phyloP scores from a whole-genome alignment of 2,888 invertebrate species.

The Nebria salina region DNA sequence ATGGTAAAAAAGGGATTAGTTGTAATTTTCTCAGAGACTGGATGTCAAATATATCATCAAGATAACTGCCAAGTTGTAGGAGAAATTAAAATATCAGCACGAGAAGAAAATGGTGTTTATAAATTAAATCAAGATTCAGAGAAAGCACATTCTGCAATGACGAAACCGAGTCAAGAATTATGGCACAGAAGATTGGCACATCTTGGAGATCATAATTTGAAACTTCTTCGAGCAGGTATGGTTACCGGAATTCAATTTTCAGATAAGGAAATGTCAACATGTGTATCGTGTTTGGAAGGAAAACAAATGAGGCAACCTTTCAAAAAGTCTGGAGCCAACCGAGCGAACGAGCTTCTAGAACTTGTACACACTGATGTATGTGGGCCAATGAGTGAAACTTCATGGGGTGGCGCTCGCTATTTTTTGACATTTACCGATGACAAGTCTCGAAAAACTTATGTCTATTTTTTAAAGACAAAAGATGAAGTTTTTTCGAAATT shows the following conservation, averaged over 20 bases:
- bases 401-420: slow-evolving; percentile 46
- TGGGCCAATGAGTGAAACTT: slow-evolving; percentile 50
- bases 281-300: slow-evolving; percentile 3
- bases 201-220: too few relatives aligned
- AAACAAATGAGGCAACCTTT: slow-evolving; percentile 9
- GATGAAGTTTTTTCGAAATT: neutral
- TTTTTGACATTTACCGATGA: neutral
- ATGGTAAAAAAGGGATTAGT: neutral
- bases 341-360: slow-evolving; percentile 46
- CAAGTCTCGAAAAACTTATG: neutral
- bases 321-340: neutral
- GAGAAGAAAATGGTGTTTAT: too few relatives aligned
- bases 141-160: too few relatives aligned
- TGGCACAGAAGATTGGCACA: too few relatives aligned
- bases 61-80: too few relatives aligned
- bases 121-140: too few relatives aligned
- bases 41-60: too few relatives aligned
- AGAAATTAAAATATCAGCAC: too few relatives aligned
- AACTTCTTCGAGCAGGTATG: neutral
- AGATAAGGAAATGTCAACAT: neutral
- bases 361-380: slow-evolving; percentile 51
- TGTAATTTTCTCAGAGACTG: too few relatives aligned
- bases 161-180: too few relatives aligned
- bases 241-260: neutral
- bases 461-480: neutral